Evolutionary conservation across 1,140 invertebrate genomes (phyloP).

Genomic region (Dreissena polymorpha): DNA sequence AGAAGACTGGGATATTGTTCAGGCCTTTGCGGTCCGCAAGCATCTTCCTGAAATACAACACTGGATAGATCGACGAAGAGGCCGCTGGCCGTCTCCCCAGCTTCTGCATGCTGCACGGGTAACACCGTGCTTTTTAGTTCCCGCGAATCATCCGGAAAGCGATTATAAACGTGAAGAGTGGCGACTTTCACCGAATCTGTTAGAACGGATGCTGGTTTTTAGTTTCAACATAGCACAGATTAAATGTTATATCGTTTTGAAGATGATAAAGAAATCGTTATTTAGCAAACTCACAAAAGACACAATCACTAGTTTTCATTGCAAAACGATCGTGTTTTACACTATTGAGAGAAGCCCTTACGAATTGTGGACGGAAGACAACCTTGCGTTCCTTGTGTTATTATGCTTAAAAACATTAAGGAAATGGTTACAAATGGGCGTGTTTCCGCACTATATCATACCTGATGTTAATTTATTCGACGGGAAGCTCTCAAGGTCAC

Average conservation of each 20-base stretch:
- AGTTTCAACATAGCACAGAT: slow-evolving; percentile 28
- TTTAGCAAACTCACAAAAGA: not conserved
- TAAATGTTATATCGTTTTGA: slow-evolving; percentile 26
- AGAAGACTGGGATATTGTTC: not conserved
- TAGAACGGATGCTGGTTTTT: slow-evolving; percentile 21
- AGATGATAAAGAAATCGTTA: slow-evolving; percentile 16
- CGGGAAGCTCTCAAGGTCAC: not conserved
- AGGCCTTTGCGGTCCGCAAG: not conserved
- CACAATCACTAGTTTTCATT: slow-evolving; percentile 15
- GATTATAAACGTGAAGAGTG: slow-evolving; percentile 14
- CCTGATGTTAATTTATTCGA: slow-evolving; percentile 14
- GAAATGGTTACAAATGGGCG: not conserved
- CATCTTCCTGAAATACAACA: not conserved
- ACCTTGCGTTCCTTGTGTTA: not conserved
- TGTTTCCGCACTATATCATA: slow-evolving; percentile 11
- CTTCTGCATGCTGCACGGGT: not conserved
- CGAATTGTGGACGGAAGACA: not conserved
- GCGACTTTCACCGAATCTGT: slow-evolving; percentile 14
- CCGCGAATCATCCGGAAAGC: not conserved
- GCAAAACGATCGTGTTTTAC: slow-evolving; percentile 26
- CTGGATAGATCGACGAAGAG: not conserved
- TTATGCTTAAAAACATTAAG: not conserved
- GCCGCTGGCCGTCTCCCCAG: not conserved
- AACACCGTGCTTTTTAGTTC: slow-evolving; percentile 16
- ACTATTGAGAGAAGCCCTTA: not conserved